phyloP scores from a whole-genome alignment of 2,888 invertebrate genomes.

The Serripes groenlandicus region DNA sequence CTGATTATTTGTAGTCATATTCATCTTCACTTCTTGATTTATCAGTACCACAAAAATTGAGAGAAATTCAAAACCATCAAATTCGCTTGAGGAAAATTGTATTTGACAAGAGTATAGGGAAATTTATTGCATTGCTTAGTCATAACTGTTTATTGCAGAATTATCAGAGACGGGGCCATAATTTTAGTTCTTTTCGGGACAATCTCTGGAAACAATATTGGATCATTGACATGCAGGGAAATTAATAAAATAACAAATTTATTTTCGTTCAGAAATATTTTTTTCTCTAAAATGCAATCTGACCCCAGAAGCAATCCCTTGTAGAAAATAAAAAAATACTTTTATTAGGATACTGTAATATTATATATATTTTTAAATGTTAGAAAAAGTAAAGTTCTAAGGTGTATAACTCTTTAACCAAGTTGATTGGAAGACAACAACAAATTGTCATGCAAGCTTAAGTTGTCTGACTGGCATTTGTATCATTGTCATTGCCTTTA shows the following conservation, averaged over 20 bases:
- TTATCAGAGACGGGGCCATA: constrained; percentile 8
- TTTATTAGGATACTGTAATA: too few relatives aligned
- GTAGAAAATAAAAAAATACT: too few relatives aligned
- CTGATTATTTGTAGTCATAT: constrained; percentile 20
- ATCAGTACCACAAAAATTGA: constrained; percentile 19
- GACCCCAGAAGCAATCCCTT: too few relatives aligned
- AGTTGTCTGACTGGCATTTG: too few relatives aligned
- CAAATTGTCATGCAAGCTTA: too few relatives aligned
- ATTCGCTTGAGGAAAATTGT: constrained; percentile 28
- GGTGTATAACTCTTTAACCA: too few relatives aligned
- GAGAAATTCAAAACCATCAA: constrained; percentile 30
- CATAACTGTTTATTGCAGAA: constrained; percentile 27
- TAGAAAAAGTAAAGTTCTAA: too few relatives aligned
- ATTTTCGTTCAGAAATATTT: not conserved
- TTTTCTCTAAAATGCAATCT: too few relatives aligned
- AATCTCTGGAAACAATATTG: constrained; percentile 1
- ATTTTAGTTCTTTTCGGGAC: not conserved
- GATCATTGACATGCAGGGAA: constrained; percentile 12
- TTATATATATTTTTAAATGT: too few relatives aligned
- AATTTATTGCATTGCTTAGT: constrained; percentile 14
- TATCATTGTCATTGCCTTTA: too few relatives aligned
- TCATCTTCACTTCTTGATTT: constrained; percentile 13
- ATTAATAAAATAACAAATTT: constrained; percentile 13
- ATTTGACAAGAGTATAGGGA: constrained; percentile 21
- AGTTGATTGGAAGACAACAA: too few relatives aligned